A percentile compares a stretch with the other conserved stretches of the same genome.
phyloP scores from a whole-genome alignment of 2,888 invertebrate species.

The Pseudococcus longispinus region DNA sequence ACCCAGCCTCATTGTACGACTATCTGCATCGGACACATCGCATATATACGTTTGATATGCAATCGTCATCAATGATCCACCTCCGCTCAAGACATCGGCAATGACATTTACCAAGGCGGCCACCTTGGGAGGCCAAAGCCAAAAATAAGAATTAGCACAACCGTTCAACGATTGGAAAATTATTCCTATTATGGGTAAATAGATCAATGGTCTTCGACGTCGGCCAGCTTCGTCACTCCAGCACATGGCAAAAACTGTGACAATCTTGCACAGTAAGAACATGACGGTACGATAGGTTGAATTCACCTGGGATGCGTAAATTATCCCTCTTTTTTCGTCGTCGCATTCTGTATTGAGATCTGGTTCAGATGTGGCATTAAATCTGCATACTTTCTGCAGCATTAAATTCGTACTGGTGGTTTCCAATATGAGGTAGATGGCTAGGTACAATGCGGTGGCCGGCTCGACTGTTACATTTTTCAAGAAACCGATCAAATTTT shows the following conservation, averaged over 20 bases:
- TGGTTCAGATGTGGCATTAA: neutral
- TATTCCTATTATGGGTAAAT: conserved; percentile 58
- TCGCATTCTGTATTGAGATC: conserved; percentile 44
- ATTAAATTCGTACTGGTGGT: conserved; percentile 2
- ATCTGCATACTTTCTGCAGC: conserved; percentile 41
- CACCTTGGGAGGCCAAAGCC: conserved; percentile 58
- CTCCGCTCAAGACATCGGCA: neutral
- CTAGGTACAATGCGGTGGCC: neutral
- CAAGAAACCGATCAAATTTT: neutral
- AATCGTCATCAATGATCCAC: neutral
- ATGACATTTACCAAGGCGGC: neutral
- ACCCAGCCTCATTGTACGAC: conserved; percentile 11
- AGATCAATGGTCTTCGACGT: conserved; percentile 58
- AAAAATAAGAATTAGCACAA: conserved; percentile 59
- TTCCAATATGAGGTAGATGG: neutral
- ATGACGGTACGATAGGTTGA: neutral
- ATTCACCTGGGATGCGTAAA: neutral
- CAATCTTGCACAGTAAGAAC: neutral
- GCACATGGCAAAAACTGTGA: neutral
- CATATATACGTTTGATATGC: neutral
- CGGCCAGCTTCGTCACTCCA: conserved; percentile 40
- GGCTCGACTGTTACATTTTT: neutral
- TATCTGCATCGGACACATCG: neutral
- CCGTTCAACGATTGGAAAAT: conserved; percentile 58
- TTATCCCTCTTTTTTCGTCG: neutral